Conservation (phyloP, 2,888 invertebrate species). For the Nomada lathburiana region DNA sequence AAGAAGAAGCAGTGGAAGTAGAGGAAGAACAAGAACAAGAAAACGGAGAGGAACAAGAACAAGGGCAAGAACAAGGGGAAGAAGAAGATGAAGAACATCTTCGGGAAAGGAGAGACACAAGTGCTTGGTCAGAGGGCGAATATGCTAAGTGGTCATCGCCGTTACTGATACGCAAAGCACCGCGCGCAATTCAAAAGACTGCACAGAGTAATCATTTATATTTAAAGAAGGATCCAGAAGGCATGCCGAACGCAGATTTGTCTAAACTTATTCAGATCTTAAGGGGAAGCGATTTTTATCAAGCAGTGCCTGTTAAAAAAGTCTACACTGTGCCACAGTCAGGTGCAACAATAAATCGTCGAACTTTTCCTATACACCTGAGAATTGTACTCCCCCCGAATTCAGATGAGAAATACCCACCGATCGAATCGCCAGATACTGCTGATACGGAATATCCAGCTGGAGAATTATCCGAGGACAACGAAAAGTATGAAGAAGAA, state of each 20-base stretch:
- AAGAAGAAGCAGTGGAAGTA: too few species aligned
- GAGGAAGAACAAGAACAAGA: background rate
- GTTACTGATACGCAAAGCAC: background rate
- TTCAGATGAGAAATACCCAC: background rate
- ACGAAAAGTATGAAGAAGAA: too few species aligned
- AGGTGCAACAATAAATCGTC: background rate
- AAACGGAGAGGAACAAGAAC: conserved; percentile 17
- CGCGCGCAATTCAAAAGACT: background rate
- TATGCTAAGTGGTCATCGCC: background rate
- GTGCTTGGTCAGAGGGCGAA: background rate
- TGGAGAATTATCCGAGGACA: background rate
- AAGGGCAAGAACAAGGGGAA: too few species aligned
- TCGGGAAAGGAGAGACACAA: conserved; percentile 24
- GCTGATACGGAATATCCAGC: background rate
- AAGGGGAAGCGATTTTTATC: conserved; percentile 12
- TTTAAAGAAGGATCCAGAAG: background rate
- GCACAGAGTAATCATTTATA: background rate
- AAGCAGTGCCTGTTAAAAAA: background rate
- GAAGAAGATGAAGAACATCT: background rate
- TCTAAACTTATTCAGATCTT: background rate
- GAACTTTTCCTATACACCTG: background rate
- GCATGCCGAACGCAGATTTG: background rate
- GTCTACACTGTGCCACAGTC: background rate
- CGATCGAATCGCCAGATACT: background rate
- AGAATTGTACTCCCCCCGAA: background rate